Conservation (phyloP, 2,797 vertebrate genomes). For the Sebastes nivosus region DNA sequence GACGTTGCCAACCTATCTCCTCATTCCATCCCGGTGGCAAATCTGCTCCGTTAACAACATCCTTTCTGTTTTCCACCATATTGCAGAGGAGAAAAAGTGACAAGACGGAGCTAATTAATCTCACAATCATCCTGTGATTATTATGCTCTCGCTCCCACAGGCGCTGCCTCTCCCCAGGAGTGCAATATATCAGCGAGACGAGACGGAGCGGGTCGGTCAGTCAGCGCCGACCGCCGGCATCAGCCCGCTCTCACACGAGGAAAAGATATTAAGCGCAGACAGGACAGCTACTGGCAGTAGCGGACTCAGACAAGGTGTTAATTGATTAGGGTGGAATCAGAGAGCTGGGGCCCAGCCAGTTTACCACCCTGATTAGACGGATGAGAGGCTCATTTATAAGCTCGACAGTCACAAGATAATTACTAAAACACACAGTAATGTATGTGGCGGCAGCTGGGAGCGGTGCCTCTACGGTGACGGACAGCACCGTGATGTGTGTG, state of each 20-base stretch:
- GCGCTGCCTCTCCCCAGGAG: conserved; percentile 69
- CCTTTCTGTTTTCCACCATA: conserved; percentile 49
- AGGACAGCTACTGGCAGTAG: conserved; percentile 53
- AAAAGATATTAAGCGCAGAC: conserved; percentile 72
- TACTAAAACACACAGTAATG: conserved; percentile 74
- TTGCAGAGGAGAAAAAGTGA: conserved; percentile 61
- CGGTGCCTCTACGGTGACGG: conserved; percentile 26
- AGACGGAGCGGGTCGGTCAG: conserved; percentile 64
- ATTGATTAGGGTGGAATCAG: conserved; percentile 80
- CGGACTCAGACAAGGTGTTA: conserved; percentile 81
- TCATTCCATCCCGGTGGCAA: conserved; percentile 35
- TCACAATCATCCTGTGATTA: conserved; percentile 81
- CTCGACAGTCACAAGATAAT: conserved; percentile 78
- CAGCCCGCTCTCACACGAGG: conserved; percentile 44
- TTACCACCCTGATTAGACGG: conserved; percentile 77
- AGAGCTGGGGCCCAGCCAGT: conserved; percentile 71
- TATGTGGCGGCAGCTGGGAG: conserved; percentile 66
- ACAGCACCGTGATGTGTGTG: conserved; percentile 32
- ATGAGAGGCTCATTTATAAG: conserved; percentile 81
- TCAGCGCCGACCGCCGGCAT: conserved; percentile 28
- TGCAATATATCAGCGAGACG: conserved; percentile 73
- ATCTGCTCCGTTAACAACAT: conserved; percentile 55
- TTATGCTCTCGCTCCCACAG: conserved; percentile 70
- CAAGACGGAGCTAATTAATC: conserved; percentile 81
- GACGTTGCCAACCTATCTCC: conserved; percentile 28